Evolutionary conservation across 2,113 vertebrate genomes (phyloP).

Genomic region (Cynocephalus volans): DNA sequence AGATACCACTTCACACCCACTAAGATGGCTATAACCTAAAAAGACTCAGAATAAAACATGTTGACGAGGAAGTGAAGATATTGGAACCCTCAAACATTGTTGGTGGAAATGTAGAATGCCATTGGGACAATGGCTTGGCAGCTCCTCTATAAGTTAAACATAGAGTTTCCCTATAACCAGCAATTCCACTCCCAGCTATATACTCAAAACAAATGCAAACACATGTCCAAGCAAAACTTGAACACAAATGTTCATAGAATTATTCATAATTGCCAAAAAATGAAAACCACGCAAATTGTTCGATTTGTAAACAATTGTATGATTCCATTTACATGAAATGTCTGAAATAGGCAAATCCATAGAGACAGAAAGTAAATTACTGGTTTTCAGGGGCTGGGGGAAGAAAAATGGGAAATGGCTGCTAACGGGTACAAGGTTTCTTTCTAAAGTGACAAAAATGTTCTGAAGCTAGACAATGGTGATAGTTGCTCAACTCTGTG

Average conservation of each 20-base stretch:
- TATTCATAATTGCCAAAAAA: neutral
- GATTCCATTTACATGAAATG: constrained; percentile 41
- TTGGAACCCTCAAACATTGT: neutral
- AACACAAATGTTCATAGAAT: neutral
- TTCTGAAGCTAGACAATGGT: neutral
- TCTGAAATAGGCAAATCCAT: neutral
- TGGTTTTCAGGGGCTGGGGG: neutral
- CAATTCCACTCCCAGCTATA: neutral
- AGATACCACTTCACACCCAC: neutral
- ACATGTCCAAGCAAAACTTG: neutral
- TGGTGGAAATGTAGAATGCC: neutral
- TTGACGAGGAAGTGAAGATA: neutral
- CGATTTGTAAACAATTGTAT: too few species aligned
- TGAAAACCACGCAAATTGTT: neutral
- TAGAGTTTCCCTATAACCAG: neutral
- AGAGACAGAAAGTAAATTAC: constrained; percentile 22
- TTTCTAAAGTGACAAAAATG: neutral
- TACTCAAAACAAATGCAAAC: neutral
- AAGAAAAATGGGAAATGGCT: neutral
- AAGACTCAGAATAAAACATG: neutral
- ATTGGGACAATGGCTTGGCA: neutral
- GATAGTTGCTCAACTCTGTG: neutral
- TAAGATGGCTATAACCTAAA: neutral
- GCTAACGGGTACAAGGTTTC: neutral
- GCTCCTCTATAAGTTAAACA: neutral